phyloP scores from a whole-genome alignment of 2,888 invertebrate species.

The Pinctada fucata region DNA sequence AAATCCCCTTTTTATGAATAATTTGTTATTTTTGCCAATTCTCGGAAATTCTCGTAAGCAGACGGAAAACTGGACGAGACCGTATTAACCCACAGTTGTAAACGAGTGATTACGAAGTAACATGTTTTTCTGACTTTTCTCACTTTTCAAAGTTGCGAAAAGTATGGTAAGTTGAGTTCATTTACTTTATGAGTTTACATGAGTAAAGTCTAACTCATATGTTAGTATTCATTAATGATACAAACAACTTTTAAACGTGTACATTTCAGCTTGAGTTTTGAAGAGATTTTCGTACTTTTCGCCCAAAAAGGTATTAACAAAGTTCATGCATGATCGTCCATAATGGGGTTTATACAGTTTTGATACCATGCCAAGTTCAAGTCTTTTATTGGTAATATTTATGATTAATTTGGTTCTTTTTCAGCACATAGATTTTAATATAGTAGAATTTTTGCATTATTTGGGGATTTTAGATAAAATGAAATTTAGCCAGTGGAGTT shows the following conservation, averaged over 20 bases:
- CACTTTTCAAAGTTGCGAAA: conserved; percentile 12
- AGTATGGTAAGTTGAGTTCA: conserved; percentile 5
- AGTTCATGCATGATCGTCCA: conserved; percentile 34
- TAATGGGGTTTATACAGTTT: conserved; percentile 25
- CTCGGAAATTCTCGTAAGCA: conserved; percentile 38
- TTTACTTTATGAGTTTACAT: conserved; percentile 10
- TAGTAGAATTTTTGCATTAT: not conserved
- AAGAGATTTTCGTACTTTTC: conserved; percentile 53
- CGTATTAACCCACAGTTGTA: not conserved
- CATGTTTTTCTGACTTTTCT: not conserved
- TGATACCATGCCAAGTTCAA: conserved; percentile 36
- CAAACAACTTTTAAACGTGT: not conserved
- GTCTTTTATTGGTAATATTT: conserved; percentile 15
- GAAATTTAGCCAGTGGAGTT: not conserved
- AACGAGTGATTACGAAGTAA: not conserved
- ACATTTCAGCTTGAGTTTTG: conserved; percentile 29
- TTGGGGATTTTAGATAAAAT: not conserved
- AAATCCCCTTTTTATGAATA: too few species aligned
- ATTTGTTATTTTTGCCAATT: not conserved
- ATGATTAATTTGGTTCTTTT: too few species aligned
- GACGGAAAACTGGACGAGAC: conserved; percentile 30
- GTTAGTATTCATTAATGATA: not conserved
- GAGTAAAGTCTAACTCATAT: not conserved
- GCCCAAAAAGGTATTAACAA: conserved; percentile 50
- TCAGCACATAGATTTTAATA: too few species aligned